Evolutionary conservation across 1,140 invertebrate species (phyloP).

Genomic region (Pseudomyrmex pallidus): DNA sequence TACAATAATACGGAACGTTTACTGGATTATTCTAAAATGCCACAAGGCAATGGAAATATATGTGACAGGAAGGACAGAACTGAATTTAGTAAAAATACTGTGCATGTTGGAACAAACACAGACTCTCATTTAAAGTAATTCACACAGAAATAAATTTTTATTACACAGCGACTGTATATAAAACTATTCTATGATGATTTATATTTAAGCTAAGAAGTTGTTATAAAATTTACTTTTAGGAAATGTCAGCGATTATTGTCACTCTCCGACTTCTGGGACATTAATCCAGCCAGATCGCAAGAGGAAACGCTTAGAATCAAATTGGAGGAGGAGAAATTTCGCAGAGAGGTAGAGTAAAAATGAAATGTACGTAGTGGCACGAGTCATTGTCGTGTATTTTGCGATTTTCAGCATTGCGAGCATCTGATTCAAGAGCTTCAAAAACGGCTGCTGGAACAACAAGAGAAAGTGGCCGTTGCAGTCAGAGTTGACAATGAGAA

Average conservation of each 20-base stretch:
- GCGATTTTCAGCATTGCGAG: constrained; percentile 89
- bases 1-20: constrained; percentile 29
- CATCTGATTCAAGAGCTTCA: constrained; percentile 90
- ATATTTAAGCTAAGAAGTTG: neutral
- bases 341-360: constrained; percentile 87
- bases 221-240: constrained; percentile 62
- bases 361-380: neutral
- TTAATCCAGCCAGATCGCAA: constrained; percentile 78
- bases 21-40: constrained; percentile 36
- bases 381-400: constrained; percentile 27
- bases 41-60: constrained; percentile 33
- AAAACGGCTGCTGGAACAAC: constrained; percentile 89
- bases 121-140: constrained; percentile 73
- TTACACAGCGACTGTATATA: neutral
- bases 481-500: constrained; percentile 91
- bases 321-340: constrained; percentile 91
- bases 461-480: constrained; percentile 92
- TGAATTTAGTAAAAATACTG: constrained; percentile 32
- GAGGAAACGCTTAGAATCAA: constrained; percentile 85
- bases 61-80: constrained; percentile 35
- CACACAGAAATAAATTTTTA: neutral
- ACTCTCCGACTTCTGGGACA: constrained; percentile 86
- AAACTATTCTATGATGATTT: neutral
- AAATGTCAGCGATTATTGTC: constrained; percentile 82
- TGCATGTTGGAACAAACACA: constrained; percentile 63